Base-by-base conservation (phyloP, 35 echinoderm and acorn worm genomes). In the Diadema setosum region DNA sequence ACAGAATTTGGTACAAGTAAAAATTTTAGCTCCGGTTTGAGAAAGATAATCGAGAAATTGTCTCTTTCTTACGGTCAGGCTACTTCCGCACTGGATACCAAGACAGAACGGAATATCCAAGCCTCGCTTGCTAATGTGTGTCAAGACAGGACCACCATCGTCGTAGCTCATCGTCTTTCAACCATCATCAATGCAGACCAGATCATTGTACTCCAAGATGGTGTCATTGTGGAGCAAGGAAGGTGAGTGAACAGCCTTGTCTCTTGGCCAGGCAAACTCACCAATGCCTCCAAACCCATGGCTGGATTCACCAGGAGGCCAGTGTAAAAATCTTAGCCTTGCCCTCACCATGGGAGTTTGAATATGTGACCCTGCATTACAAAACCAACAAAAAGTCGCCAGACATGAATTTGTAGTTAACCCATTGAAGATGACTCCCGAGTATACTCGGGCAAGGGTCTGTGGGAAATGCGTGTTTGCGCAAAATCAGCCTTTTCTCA, bases 31-130 rank as follows among this genome's bases (percentile, higher is more conserved):
- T n/a, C n/a, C n/a, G n/a, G n/a, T n/a, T n/a, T n/a, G n/a, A n/a
- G n/a, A n/a, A n/a, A n/a, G n/a, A n/a, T n/a, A n/a, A n/a, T n/a
- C n/a, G n/a, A n/a, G n/a, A n/a, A n/a, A n/a, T n/a, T n/a, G n/a
- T n/a, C n/a, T n/a, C n/a, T n/a, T n/a, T n/a, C n/a, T n/a, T n/a
- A n/a, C n/a, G n/a, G n/a, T n/a, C 45, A 97, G 95, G 95, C 95
- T 14, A 97, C 95, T 0, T 97, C 95, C 41, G 95, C 95, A 3
- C 61, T 97, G 1, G 95, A 97, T 52, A 97, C 95, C 26, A 90
- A 91, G 56, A 97, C 95, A 49, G 95, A 97, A 23, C 83, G 95
- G 14, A 97, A 97, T 81, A 97, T 97, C 81, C 95, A 97, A 41
- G 83, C 87, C 1, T 97, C 95, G 14, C 81, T 97, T 20, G 84